Evolutionary conservation across 1,140 invertebrate genomes (phyloP), one percentile per base, ranked within the genome.

Genomic region (Acromyrmex charruanus): DNA sequence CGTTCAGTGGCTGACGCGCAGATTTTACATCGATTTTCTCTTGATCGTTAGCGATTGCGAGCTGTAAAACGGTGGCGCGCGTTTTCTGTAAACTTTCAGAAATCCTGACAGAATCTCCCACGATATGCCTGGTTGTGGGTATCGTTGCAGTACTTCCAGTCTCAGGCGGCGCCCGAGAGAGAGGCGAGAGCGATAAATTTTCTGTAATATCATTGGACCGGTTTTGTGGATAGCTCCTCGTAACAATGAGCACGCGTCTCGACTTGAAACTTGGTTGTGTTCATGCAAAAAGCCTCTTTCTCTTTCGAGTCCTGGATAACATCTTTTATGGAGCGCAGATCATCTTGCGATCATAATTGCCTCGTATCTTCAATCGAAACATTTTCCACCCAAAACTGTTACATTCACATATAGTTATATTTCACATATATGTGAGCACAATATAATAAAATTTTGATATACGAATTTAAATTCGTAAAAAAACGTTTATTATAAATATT

Each of bases 191-290:
- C 72, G 66, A 88, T 88, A 88, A 88, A 89, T 85, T 79, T 61
- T 53, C 58, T 39, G 39, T 85, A 88, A 85, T 85, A 85, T 74
- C 44, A 44, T 61, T 79, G 28, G 53, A 89, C 79, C 87, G 88
- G 80, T 89, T 89, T 61, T 51, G 75, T 55, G 31, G 66, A 85
- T 68, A 61, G 66, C 72, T 77, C 25, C 80, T 72, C 65, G 55
- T 77, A 88, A 88, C 87, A 79, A 65, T 68, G 51, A 18, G 55
- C 61, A 69, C 86, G 53, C 39, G 21, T 51, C 59, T 28, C 39
- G 2, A 4, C 25, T 31, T 61, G 69, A 25, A 49, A 66, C 58
- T 44, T 44, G 39, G 28, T 10, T 35, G 21, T 35, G 21, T 39
- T 39, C 16, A 28, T 10, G 14, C 21, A 85, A 85, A 89, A 85